Evolutionary conservation across 2,113 vertebrate genomes (phyloP), one percentile per base, ranked within the genome.

Genomic region (Corapipo altera): DNA sequence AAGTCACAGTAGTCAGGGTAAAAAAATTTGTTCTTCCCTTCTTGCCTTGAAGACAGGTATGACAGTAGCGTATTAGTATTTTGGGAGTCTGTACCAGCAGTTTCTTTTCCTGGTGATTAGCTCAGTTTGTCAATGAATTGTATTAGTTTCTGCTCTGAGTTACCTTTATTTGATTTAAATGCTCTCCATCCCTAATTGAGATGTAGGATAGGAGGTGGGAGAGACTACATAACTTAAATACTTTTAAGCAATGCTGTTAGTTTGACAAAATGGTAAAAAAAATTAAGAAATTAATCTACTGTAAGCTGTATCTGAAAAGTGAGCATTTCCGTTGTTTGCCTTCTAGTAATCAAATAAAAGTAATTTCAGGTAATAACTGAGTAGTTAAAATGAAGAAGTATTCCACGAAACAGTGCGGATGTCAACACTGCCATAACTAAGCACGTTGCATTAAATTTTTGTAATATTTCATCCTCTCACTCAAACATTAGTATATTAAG

Each of bases 121-220:
- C 41, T 88, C 39, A 35, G 26, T 85, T 88, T 92, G 72, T 51
- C 51, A 49, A 67, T 93, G 64, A 96, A 93, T 91, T 91, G 69
- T 90, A 83, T 85, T 51, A 39, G 26, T 86, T 93, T 90, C 82
- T 77, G 43, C 72, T 83, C 64, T 46, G 35, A 93, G 75, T 80
- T 96, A 83, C 51, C 79, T 74, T 33, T 73, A 95, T 94, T 51
- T 86, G 72, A 91, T 88, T 76, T 74, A 88, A 93, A 67, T 32
- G 39, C 6, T 92, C 71, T 88, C 49, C 54, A 62, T 49, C 26
- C 33, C 76, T 80, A 86, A 93, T 27, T 92, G 75, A 92, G 78
- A 80, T 51, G 22, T 51, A 90, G 67, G 75, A 64, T 55, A 61
- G 8, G 30, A 83, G 18, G 37, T 58, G 26, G n/a, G 17, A 91